Conservation (phyloP, 2,113 vertebrate genomes). For the Mola mola region DNA sequence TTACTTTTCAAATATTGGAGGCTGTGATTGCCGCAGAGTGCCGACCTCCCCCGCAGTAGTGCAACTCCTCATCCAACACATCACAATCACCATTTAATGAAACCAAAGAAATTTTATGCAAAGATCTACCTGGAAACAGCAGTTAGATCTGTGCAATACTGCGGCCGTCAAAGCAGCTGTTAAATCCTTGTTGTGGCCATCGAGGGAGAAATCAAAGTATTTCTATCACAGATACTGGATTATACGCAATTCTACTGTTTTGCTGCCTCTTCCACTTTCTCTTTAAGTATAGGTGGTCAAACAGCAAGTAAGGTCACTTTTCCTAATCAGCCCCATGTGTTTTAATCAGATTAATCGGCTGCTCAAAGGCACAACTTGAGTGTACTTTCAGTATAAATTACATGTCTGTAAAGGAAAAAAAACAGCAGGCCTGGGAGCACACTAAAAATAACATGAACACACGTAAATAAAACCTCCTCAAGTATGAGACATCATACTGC, state of each 20-base stretch:
- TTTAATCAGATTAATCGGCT: conserved; percentile 28
- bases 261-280: neutral
- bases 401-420: neutral
- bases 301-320: conserved; percentile 41
- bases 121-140: conserved; percentile 61
- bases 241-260: conserved; percentile 45
- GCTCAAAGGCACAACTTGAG: conserved; percentile 40
- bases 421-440: neutral
- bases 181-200: conserved; percentile 62
- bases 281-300: conserved; percentile 34
- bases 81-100: conserved; percentile 12
- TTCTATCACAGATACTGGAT: conserved; percentile 60
- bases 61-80: conserved; percentile 29
- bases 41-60: conserved; percentile 51
- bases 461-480: conserved; percentile 39
- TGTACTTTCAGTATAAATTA: conserved; percentile 13
- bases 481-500: conserved; percentile 46
- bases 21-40: conserved; percentile 56
- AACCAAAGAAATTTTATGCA: conserved; percentile 47
- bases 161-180: conserved; percentile 53
- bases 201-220: conserved; percentile 56
- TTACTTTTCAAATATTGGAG: conserved; percentile 77
- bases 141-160: conserved; percentile 57
- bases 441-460: conserved; percentile 3
- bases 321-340: conserved; percentile 45